A percentile compares a stretch with the other conserved stretches of the same genome.
Conservation (phyloP, 2,888 invertebrate genomes). For the Leptura quadrifasciata region DNA sequence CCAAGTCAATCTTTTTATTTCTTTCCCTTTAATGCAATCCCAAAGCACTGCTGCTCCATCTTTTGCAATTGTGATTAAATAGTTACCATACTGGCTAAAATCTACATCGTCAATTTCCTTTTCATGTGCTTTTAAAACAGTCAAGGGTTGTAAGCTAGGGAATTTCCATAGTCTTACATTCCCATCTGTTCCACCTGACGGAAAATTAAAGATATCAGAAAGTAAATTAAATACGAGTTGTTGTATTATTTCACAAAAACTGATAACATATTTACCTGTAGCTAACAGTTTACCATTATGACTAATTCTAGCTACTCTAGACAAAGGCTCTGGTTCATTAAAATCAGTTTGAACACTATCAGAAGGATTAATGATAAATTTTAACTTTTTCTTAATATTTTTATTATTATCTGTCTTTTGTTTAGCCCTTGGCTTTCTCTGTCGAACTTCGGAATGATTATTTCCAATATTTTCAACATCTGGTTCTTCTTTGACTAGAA, state of each 20-base stretch:
- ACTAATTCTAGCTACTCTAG: conserved; percentile 85
- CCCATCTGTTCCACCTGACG: conserved; percentile 88
- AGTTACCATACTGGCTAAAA: conserved; percentile 87
- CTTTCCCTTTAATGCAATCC: conserved; percentile 81
- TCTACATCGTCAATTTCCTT: conserved; percentile 97
- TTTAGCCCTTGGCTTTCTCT: conserved; percentile 77
- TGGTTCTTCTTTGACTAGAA: conserved; percentile 72
- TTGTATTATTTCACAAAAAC: too few species aligned
- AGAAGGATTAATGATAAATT: conserved; percentile 84
- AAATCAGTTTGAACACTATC: conserved; percentile 93
- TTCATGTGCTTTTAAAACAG: conserved; percentile 85
- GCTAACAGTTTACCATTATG: conserved; percentile 87
- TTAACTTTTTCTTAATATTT: conserved; percentile 77
- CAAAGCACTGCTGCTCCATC: conserved; percentile 90
- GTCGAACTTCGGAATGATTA: conserved; percentile 72
- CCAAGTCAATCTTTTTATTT: conserved; percentile 84
- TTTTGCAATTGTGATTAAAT: conserved; percentile 90
- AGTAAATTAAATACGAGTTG: too few species aligned
- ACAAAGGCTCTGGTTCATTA: conserved; percentile 85
- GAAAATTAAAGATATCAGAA: conserved; percentile 13
- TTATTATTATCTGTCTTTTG: conserved; percentile 76
- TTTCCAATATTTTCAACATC: conserved; percentile 73
- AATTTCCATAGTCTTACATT: conserved; percentile 91
- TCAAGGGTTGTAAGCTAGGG: conserved; percentile 84
- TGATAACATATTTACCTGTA: conserved; percentile 77